Evolutionary conservation across 2,113 vertebrate genomes (phyloP), one percentile per base, ranked within the genome.

Genomic region (Archilochus colubris): DNA sequence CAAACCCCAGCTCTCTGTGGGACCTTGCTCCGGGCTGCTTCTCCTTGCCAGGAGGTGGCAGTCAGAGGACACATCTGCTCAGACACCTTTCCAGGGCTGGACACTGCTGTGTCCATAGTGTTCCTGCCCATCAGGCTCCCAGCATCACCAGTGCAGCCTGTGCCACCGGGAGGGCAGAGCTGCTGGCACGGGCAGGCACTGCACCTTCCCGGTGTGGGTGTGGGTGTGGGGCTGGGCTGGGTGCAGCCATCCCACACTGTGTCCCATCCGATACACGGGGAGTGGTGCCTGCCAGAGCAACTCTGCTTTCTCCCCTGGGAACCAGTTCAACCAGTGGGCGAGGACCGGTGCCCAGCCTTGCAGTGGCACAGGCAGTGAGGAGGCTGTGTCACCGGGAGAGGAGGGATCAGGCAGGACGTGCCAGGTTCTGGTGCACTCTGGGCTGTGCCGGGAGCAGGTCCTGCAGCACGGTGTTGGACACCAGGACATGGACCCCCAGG

Each of bases 211-310:
- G 9, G 7, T 8, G 59, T 6, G 3, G 33, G 7, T 8, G 59
- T 6, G 3, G 33, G 50, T 14, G 38, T 38, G 3, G 50, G 58
- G 46, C 24, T 22, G 80, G 31, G 55, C 25, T 27, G 88, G 85
- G 70, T 73, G n/a, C 6, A 0, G 62, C 46, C 46, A 4, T 48
- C 46, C 46, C 46, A 22, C 46, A 12, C 1, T 0, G 2, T 9
- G 48, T 4, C 17, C 61, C 0, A 0, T 16, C 33, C 31, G 4
- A 25, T 1, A 0, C 6, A 0, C 0, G 31, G 36, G 62, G 50
- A 28, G 51, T 2, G 7, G 17, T 14, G 28, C 24, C 78, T 81
- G 76, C 55, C 2, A 5, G 28, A 40, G 11, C 76, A 67, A 40
- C 67, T 91, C 74, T 38, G 82, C 91, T 96, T 95, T 95, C 90